These are phyloP conservation scores for Theristicus caerulescens DNA, from an alignment of 2,113 vertebrate genomes.

Conservation along the genomic window DNA sequence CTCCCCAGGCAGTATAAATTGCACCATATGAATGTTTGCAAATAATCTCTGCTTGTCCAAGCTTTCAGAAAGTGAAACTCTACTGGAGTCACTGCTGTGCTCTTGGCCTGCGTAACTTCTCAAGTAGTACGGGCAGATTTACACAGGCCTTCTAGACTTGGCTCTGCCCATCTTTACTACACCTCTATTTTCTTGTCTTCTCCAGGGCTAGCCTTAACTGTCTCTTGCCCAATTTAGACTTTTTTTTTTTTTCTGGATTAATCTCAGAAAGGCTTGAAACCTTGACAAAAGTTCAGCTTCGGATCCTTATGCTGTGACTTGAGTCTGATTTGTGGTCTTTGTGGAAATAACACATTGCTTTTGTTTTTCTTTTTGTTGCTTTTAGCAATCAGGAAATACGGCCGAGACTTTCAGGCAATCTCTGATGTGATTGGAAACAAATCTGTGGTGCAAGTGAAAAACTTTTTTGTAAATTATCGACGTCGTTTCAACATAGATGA, in stretches of 20 bases:
- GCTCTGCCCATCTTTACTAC: background rate
- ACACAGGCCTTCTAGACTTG: background rate
- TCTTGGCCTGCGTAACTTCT: background rate
- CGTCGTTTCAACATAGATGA: constrained; percentile 97
- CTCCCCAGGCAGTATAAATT: background rate
- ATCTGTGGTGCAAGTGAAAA: constrained; percentile 96
- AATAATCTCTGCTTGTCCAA: background rate
- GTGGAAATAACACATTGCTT: background rate
- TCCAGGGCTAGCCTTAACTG: background rate
- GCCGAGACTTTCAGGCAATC: constrained; percentile 95
- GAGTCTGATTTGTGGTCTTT: background rate
- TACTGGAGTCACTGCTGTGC: background rate
- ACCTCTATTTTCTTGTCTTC: background rate
- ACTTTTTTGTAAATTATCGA: constrained; percentile 97
- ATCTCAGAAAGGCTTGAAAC: background rate
- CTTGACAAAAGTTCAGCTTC: background rate
- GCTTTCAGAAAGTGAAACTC: background rate
- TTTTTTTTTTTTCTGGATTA: background rate
- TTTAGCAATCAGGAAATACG: constrained; percentile 94
- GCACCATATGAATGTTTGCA: background rate
- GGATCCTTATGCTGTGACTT: background rate
- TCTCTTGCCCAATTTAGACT: background rate
- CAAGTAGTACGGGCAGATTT: background rate
- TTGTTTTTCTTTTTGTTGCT: background rate
- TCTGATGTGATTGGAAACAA: constrained; percentile 98